phyloP scores from a whole-genome alignment of 1,140 invertebrate genomes.

The Littorina saxatilis region DNA sequence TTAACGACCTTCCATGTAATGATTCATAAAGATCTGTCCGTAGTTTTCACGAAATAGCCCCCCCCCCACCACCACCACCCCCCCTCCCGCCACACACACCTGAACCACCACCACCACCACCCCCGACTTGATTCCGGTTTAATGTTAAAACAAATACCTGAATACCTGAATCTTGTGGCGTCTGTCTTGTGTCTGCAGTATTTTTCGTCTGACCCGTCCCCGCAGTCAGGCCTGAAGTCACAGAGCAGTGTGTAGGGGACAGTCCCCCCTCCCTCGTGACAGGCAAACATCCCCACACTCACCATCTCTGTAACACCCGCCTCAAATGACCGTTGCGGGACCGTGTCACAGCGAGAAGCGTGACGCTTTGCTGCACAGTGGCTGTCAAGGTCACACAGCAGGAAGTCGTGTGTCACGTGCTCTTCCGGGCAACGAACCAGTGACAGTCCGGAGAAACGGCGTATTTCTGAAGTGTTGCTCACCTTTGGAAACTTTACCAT shows the following conservation, averaged over 20 bases:
- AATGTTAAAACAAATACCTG: too few species aligned
- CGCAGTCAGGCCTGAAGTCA: conserved; percentile 22
- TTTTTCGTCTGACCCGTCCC: background rate
- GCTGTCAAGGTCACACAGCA: background rate
- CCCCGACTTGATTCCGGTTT: too few species aligned
- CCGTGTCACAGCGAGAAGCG: too few species aligned
- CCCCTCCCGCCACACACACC: too few species aligned
- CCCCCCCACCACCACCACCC: too few species aligned
- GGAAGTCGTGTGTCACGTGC: conserved; percentile 15
- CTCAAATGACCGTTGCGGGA: background rate
- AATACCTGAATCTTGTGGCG: background rate
- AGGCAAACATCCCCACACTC: background rate
- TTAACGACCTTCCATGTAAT: too few species aligned
- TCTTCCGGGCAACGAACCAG: background rate
- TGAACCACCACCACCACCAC: too few species aligned
- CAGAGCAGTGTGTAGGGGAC: conserved; percentile 28
- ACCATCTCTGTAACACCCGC: background rate
- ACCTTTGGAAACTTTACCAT: too few species aligned
- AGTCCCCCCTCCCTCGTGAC: background rate
- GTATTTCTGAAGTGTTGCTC: too few species aligned
- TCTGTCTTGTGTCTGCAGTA: background rate
- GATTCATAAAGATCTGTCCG: too few species aligned
- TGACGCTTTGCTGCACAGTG: background rate
- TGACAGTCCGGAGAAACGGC: too few species aligned
- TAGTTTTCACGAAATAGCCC: too few species aligned